Evolutionary conservation across 2,797 vertebrate genomes (phyloP), one percentile per base, ranked within the genome.

Genomic region (Acrossocheilus fasciatus): DNA sequence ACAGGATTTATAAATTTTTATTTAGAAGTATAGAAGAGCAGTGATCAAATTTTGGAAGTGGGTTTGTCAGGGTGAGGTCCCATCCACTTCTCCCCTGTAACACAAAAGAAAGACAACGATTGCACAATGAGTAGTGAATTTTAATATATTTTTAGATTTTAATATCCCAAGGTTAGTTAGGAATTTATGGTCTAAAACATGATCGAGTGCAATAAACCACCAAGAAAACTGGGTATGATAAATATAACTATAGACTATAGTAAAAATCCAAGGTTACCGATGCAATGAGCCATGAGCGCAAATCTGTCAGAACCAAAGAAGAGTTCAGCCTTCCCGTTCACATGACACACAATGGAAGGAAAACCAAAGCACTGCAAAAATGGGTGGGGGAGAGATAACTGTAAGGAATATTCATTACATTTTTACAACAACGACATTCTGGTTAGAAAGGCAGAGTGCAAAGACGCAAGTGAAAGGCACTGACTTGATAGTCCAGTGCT

Each of bases 231-330:
- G 18, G 1, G 30, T 34, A 30, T 41, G 39, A 41, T 34, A 23
- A 20, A 62, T 26, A 66, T 30, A 26, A 62, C 36, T 1, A 62
- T 59, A 57, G 15, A 26, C 78, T 9, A 30, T 34, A 43, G 41
- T 12, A 70, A 36, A 82, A 69, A 75, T 36, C 17, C 1, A 23
- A n/a, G n/a, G 26, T 97, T 91, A 99, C 98, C 98, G 45, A 99
- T 95, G 80, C 95, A 66, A 14, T 94, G 85, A 4, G 97, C 96
- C 89, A 99, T 94, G 83, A 99, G 88, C 91, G 98, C 98, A 92
- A 98, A 96, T 84, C 97, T 95, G 93, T 99, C 98, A 0, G 96
- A 98, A 76, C 98, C 98, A 91, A 98, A 99, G 86, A 97, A 95
- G 88, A 95, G 88, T 82, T 98, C 93, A 7, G 94, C 90, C 82